Base-by-base conservation (phyloP, 2,113 vertebrate genomes). In the Perca flavescens region DNA sequence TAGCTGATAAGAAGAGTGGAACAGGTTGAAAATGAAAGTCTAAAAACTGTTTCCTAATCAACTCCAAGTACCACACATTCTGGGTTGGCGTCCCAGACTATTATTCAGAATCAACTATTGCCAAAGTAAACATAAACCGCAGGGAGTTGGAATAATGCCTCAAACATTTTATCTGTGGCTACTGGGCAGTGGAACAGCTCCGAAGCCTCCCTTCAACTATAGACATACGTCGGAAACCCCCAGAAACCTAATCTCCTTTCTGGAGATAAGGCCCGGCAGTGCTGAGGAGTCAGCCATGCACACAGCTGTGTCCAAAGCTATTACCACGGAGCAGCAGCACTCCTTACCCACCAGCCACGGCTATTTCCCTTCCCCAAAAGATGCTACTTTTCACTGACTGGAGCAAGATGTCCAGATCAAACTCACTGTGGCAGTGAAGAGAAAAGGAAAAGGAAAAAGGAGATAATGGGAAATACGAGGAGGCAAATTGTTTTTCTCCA, bases 281-380 rank as follows among this genome's bases (percentile, higher is more conserved):
- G 89, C 80, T 54, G 86, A 80, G 84, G 88, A 91, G 88, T 88
- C 89, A 90, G 85, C 85, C 89, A 64, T 90, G 90, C 87, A 85
- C 88, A 86, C 79, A 89, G 84, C 88, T 87, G 90, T 90, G 89
- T 92, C 91, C 88, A 83, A 92, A 88, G 82, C 88, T 89, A 92
- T 93, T 93, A 92, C 88, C 83, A 79, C 63, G 61, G 61, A 90
- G 90, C 78, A 84, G 74, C 34, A 83, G 68, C 81, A 31, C 78
- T 79, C 74, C 73, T 77, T 78, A 65, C 82, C 67, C 84, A 84
- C 79, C 86, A 79, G 77, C 84, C 70, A 64, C n/a, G 64, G 62
- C 63, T 72, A 79, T 74, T 80, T 82, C 80, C 86, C 46, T 56
- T 64, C 61, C 25, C 77, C 75, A 63, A 49, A 71, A 67, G 65